These are phyloP conservation scores for Thaumatotibia leucotreta DNA, from an alignment of 1,140 invertebrate species.

Conservation along the genomic window DNA sequence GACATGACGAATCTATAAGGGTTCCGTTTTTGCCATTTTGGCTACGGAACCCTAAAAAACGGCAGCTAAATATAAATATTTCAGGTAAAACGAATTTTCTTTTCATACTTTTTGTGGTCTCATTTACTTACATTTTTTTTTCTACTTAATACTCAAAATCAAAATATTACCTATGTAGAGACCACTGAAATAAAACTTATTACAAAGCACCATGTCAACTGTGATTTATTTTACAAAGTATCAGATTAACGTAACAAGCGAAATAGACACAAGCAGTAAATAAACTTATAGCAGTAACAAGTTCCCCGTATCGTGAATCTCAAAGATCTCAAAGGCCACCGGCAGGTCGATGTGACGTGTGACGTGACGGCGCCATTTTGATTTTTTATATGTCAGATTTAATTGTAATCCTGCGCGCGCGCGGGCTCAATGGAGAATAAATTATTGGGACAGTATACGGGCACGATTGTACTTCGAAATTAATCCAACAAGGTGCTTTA, in stretches of 20 bases:
- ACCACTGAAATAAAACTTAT: neutral
- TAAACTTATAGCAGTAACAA: neutral
- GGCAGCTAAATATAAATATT: no score
- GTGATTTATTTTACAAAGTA: no score
- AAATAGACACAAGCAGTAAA: neutral
- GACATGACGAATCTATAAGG: no score
- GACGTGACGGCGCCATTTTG: constrained; percentile 21
- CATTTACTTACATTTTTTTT: no score
- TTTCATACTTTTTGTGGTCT: no score
- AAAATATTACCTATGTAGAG: no score
- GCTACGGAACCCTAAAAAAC: no score
- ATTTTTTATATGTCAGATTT: constrained; percentile 14
- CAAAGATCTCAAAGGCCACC: constrained; percentile 2
- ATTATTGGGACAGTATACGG: neutral
- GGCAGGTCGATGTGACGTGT: constrained; percentile 18
- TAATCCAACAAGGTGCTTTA: neutral
- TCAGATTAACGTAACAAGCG: no score
- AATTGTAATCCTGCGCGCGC: neutral
- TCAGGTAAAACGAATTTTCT: no score
- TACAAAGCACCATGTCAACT: neutral
- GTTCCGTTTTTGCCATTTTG: no score
- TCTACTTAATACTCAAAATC: no score
- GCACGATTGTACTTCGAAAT: neutral
- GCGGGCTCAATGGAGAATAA: neutral
- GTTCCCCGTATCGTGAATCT: neutral